phyloP scores from a whole-genome alignment of 23 tunicate species.

The Diplosoma virens region DNA sequence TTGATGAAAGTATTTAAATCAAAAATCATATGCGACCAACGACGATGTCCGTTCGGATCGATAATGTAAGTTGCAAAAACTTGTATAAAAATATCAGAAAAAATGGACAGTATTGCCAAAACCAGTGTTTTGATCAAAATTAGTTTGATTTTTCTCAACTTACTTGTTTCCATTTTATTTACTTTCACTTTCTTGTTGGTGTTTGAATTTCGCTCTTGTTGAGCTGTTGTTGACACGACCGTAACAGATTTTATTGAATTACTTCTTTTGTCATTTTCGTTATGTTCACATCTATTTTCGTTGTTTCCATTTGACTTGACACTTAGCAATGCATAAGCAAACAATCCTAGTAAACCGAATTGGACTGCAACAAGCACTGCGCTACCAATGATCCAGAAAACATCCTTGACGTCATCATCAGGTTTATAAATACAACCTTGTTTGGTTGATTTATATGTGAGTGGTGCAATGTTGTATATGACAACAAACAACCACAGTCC shows the following conservation, averaged over 20 bases:
- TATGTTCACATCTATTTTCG: no score
- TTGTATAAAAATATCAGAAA: constrained; percentile 1
- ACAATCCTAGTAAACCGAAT: constrained; percentile 33
- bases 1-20: constrained; percentile 6
- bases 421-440: constrained; percentile 26
- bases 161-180: no score
- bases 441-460: not conserved
- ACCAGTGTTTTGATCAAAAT: constrained; percentile 2
- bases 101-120: not conserved
- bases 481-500: constrained; percentile 7
- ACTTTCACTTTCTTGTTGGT: no score
- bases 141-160: not conserved
- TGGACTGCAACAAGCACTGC: constrained; percentile 36
- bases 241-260: no score
- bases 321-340: no score
- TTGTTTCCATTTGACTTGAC: no score
- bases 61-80: not conserved
- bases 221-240: no score
- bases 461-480: constrained; percentile 5
- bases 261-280: no score
- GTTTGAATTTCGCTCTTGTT: no score
- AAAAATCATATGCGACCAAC: not conserved
- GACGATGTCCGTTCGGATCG: not conserved
- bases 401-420: not conserved
- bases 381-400: not conserved